Percentiles rank a stretch among this genome's conserved stretches.
Evolutionary conservation across 92 coral and sea anemone genomes (phyloP).

Genomic region (Actinostola sp.): DNA sequence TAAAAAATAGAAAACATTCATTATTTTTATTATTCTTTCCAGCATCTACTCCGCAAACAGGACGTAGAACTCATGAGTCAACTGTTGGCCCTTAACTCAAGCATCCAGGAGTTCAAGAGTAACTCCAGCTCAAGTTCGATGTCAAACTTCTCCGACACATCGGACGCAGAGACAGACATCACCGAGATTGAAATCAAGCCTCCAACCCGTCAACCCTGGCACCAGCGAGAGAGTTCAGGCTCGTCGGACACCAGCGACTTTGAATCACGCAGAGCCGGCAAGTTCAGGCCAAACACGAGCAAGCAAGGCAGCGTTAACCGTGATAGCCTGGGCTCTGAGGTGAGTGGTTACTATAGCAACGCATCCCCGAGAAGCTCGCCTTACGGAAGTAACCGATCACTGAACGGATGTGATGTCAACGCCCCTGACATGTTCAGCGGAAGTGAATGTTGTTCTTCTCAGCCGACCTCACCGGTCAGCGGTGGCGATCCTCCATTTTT

Average conservation of each 20-base stretch:
- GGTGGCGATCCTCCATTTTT: not conserved
- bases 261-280: constrained; percentile 13
- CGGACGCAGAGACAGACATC: constrained; percentile 59
- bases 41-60: constrained; percentile 82
- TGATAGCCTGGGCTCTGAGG: constrained; percentile 40
- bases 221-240: constrained; percentile 24
- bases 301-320: constrained; percentile 24
- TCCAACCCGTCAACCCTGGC: not conserved
- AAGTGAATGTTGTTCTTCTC: constrained; percentile 23
- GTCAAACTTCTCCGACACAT: constrained; percentile 56
- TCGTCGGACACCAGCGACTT: constrained; percentile 30
- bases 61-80: constrained; percentile 77
- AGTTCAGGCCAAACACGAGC: not conserved
- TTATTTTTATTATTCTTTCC: not conserved
- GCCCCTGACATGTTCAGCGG: not conserved
- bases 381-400: constrained; percentile 32
- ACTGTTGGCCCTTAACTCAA: constrained; percentile 74
- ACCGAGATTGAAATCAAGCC: constrained; percentile 11
- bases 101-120: constrained; percentile 78
- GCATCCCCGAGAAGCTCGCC: constrained; percentile 18
- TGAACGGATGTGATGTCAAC: constrained; percentile 29
- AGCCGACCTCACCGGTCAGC: constrained; percentile 16
- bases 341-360: constrained; percentile 50
- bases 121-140: constrained; percentile 49
- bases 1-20: too few relatives aligned